phyloP scores from a whole-genome alignment of 2,888 invertebrate species.

The Callimorpha dominula region DNA sequence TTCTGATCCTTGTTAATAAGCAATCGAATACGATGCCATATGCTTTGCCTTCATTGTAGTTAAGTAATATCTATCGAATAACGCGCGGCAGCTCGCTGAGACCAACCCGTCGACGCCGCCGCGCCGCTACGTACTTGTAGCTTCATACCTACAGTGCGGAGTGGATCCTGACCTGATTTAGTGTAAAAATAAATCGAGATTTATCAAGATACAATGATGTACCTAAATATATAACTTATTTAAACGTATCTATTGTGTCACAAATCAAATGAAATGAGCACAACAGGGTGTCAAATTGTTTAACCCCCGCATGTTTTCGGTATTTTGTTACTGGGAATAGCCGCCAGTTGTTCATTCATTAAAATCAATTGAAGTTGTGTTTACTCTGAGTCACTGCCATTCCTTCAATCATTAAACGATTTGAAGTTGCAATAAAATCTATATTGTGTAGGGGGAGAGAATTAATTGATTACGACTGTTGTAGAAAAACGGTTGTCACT shows the following conservation, averaged over 20 bases:
- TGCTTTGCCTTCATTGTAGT: too few relatives aligned
- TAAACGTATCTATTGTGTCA: conserved; percentile 37
- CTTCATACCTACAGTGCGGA: too few relatives aligned
- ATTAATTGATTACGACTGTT: conserved; percentile 9
- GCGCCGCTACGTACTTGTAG: too few relatives aligned
- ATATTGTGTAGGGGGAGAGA: conserved; percentile 21
- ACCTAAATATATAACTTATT: conserved; percentile 38
- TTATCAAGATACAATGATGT: conserved; percentile 21
- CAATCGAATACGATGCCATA: too few relatives aligned
- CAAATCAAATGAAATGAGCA: conserved; percentile 57
- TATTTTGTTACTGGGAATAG: conserved; percentile 57
- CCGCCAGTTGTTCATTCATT: conserved; percentile 67
- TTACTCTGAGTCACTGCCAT: conserved; percentile 65
- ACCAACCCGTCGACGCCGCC: too few relatives aligned
- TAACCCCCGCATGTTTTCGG: conserved; percentile 68
- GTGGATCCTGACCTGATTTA: background rate
- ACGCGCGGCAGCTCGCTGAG: too few relatives aligned
- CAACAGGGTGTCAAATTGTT: conserved; percentile 63
- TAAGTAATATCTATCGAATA: too few relatives aligned
- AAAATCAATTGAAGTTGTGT: conserved; percentile 63
- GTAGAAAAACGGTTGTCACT: conserved; percentile 2
- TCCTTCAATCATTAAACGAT: conserved; percentile 43
- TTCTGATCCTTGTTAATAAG: too few relatives aligned
- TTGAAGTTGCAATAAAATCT: conserved; percentile 25
- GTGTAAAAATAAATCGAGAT: conserved; percentile 41